Conservation (phyloP, 2,797 vertebrate species). For the Dromococcyx pavoninus region DNA sequence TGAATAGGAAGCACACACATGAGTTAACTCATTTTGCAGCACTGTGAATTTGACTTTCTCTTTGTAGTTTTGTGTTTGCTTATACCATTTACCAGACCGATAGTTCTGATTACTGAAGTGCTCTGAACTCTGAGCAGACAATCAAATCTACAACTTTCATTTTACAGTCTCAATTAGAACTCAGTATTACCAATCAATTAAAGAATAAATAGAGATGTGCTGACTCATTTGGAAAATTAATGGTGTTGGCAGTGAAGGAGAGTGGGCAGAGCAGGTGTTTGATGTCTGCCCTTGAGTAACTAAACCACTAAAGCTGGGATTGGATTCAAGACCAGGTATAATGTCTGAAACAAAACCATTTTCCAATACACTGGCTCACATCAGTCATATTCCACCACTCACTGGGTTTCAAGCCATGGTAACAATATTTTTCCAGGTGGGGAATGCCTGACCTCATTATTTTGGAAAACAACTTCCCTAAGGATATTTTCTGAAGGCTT, state of each 20-base stretch:
- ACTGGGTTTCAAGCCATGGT: not conserved
- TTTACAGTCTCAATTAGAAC: constrained; percentile 52
- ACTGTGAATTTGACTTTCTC: not conserved
- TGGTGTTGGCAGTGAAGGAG: not conserved
- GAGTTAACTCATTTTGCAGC: not conserved
- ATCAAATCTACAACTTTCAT: constrained; percentile 36
- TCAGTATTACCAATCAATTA: constrained; percentile 21
- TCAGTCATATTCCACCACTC: constrained; percentile 12
- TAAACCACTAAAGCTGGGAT: not conserved
- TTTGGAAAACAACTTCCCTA: constrained; percentile 35
- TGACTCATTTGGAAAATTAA: constrained; percentile 57
- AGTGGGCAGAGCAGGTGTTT: constrained; percentile 46
- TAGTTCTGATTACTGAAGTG: not conserved
- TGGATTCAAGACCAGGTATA: constrained; percentile 34
- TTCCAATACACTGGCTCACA: constrained; percentile 33
- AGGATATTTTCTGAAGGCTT: constrained; percentile 14
- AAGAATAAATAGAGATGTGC: constrained; percentile 47
- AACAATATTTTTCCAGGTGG: constrained; percentile 15
- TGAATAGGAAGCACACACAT: not conserved
- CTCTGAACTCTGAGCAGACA: constrained; percentile 15
- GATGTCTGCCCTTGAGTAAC: constrained; percentile 44
- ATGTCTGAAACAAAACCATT: constrained; percentile 36
- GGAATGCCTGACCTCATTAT: not conserved
- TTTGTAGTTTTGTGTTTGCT: constrained; percentile 20
- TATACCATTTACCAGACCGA: not conserved